Evolutionary conservation across 2,888 invertebrate species (phyloP).

Genomic region (Amphimallon solstitiale): DNA sequence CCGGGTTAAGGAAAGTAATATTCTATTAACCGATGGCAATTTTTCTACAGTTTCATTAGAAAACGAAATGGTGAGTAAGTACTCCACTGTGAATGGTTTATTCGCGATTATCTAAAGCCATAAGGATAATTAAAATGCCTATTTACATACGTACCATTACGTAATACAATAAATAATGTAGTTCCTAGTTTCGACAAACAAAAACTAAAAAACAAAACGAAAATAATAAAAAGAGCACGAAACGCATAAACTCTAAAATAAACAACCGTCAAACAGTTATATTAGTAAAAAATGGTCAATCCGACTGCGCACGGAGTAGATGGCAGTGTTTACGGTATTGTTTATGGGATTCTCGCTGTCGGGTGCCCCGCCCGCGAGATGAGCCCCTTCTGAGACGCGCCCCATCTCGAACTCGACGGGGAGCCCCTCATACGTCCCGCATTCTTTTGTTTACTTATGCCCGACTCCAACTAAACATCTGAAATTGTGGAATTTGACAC

Average conservation of each 20-base stretch:
- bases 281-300: conserved; percentile 57
- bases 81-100: no score
- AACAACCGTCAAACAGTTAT: conserved; percentile 59
- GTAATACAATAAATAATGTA: conserved; percentile 26
- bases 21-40: no score
- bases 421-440: conserved; percentile 43
- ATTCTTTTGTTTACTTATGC: conserved; percentile 49
- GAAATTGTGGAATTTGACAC: conserved; percentile 48
- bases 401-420: conserved; percentile 47
- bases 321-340: conserved; percentile 59
- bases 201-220: conserved; percentile 7
- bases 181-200: neutral
- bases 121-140: neutral
- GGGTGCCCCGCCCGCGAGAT: conserved; percentile 50
- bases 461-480: conserved; percentile 47
- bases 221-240: conserved; percentile 8
- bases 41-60: no score
- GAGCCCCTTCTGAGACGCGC: conserved; percentile 48
- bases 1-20: no score
- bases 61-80: no score
- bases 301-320: conserved; percentile 51
- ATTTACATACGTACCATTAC: conserved; percentile 7
- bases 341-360: conserved; percentile 56
- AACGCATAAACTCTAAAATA: conserved; percentile 58
- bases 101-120: no score